Percentiles rank a stretch among this genome's conserved stretches.
phyloP scores from a whole-genome alignment of 1,140 invertebrate genomes.

The Hydropsyche tenuis region DNA sequence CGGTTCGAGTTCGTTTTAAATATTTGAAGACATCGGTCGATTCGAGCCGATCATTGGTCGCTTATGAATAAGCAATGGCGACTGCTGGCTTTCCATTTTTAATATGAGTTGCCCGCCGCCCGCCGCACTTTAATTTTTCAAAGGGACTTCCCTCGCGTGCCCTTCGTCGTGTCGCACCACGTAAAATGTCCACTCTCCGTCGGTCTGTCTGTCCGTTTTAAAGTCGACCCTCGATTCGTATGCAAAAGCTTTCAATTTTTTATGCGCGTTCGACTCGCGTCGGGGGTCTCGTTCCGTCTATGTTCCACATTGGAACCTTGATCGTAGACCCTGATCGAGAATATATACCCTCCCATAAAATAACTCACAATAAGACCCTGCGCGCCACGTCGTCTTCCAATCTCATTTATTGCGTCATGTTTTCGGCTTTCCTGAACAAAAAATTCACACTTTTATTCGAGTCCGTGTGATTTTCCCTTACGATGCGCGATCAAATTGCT shows the following conservation, averaged over 20 bases:
- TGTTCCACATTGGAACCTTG: neutral
- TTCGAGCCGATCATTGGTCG: conserved; percentile 4
- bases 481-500: too few species aligned
- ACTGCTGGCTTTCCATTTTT: neutral
- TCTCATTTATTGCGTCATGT: conserved; percentile 10
- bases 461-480: neutral
- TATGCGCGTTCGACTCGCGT: neutral
- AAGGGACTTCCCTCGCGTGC: neutral
- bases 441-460: conserved; percentile 5
- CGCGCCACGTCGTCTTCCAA: neutral
- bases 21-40: neutral
- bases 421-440: neutral
- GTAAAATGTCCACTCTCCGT: neutral
- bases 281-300: neutral
- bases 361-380: conserved; percentile 22
- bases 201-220: neutral
- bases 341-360: conserved; percentile 4
- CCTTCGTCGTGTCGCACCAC: too few species aligned
- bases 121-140: neutral
- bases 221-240: conserved; percentile 11
- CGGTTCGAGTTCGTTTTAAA: neutral
- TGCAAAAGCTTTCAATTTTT: conserved; percentile 26
- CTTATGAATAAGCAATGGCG: conserved; percentile 17
- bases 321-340: conserved; percentile 8
- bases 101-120: neutral